Percentiles rank a stretch among this genome's conserved stretches.
Conservation (phyloP, 2,888 invertebrate species). For the Pseudococcus longispinus region DNA sequence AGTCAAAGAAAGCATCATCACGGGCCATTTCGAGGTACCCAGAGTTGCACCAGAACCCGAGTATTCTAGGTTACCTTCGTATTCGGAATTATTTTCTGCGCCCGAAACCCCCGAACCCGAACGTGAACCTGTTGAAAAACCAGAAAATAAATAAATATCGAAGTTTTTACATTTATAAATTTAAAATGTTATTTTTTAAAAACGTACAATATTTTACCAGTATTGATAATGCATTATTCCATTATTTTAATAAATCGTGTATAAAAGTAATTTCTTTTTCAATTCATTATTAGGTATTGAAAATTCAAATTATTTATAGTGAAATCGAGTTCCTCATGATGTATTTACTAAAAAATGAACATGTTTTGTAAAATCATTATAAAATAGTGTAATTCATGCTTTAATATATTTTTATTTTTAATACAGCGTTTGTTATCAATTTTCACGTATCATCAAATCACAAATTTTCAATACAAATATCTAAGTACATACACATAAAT, state of each 20-base stretch:
- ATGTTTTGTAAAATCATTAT: not conserved
- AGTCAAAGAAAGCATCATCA: slow-evolving; percentile 50
- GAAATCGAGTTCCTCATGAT: slow-evolving; percentile 19
- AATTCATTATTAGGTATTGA: not conserved
- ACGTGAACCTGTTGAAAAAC: slow-evolving; percentile 29
- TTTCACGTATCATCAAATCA: not conserved
- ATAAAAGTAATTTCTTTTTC: slow-evolving; percentile 9
- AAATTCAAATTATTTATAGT: not conserved
- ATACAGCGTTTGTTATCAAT: not conserved
- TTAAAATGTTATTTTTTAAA: not conserved
- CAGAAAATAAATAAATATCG: not conserved
- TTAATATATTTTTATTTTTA: not conserved
- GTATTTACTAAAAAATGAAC: not conserved
- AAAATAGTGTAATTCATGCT: not conserved
- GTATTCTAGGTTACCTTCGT: slow-evolving; percentile 44
- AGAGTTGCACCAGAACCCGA: slow-evolving; percentile 1
- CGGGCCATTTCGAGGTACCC: not conserved
- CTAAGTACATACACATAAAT: not conserved
- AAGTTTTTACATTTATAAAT: slow-evolving; percentile 8
- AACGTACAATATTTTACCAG: not conserved
- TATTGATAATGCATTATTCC: not conserved
- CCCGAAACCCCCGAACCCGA: not conserved
- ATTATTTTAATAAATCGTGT: not conserved
- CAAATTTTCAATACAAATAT: not conserved
- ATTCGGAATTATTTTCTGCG: slow-evolving; percentile 42